phyloP scores from a whole-genome alignment of 2,113 vertebrate genomes.

The Athene noctua region DNA sequence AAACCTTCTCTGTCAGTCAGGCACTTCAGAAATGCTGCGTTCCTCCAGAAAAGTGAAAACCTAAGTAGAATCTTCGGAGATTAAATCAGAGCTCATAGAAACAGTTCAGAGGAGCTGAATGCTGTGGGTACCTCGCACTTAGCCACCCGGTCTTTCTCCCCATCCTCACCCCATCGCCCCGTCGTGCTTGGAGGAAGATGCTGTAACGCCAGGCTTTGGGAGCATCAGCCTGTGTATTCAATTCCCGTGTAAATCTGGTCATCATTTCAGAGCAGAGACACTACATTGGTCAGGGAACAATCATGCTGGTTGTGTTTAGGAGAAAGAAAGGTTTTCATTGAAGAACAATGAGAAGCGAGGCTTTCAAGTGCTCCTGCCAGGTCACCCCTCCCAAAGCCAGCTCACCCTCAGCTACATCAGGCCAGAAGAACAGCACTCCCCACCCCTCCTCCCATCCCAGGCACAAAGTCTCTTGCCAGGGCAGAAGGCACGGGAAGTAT shows the following conservation, averaged over 20 bases:
- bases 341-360: neutral
- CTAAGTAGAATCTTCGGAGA: neutral
- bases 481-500: neutral
- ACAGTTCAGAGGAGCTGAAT: neutral
- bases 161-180: neutral
- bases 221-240: neutral
- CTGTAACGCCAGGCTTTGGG: neutral
- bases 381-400: neutral
- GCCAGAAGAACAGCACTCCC: neutral
- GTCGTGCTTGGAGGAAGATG: neutral
- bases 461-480: neutral
- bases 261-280: neutral
- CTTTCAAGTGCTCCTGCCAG: neutral
- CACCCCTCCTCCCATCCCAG: neutral
- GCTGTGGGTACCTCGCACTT: fast-evolving
- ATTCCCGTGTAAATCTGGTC: neutral
- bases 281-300: neutral
- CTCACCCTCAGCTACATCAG: fast-evolving
- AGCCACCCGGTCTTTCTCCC: neutral
- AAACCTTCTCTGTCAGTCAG: conserved; percentile 25
- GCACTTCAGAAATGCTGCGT: neutral
- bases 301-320: fast-evolving
- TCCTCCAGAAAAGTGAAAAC: neutral
- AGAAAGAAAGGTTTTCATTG: neutral
- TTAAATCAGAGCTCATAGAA: neutral